phyloP scores from a whole-genome alignment of 2,888 invertebrate genomes.

The Drosophila histrio region DNA sequence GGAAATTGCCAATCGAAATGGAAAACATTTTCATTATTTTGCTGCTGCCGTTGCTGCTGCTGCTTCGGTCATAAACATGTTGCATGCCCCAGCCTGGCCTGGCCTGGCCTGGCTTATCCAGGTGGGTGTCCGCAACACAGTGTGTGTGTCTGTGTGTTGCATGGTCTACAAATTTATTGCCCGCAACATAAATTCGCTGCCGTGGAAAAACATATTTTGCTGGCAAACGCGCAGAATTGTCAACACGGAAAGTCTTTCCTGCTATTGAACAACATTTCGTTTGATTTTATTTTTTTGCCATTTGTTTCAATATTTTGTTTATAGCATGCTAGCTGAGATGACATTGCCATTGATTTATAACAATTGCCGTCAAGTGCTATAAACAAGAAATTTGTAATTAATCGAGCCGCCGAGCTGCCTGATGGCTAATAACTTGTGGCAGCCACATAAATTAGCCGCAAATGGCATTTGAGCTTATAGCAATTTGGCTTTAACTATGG shows the following conservation, averaged over 20 bases:
- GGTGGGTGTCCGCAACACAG: slow-evolving; percentile 58
- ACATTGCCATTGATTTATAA: slow-evolving; percentile 77
- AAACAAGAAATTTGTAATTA: slow-evolving; percentile 64
- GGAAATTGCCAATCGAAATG: slow-evolving; percentile 81
- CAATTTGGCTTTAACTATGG: not conserved
- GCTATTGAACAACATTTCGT: slow-evolving; percentile 25
- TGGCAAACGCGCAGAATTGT: slow-evolving; percentile 59
- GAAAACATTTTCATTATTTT: slow-evolving; percentile 81
- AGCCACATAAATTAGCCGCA: slow-evolving; percentile 29
- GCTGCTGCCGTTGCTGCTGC: slow-evolving; percentile 39
- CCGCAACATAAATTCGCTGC: slow-evolving; percentile 49
- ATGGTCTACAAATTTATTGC: slow-evolving; percentile 47
- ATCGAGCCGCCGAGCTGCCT: slow-evolving; percentile 36
- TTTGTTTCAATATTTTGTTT: slow-evolving; percentile 1
- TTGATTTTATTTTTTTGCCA: slow-evolving; percentile 3
- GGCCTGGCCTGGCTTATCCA: slow-evolving; percentile 41
- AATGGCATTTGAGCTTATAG: not conserved
- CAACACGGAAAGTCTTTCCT: slow-evolving; percentile 53
- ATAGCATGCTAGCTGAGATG: slow-evolving; percentile 25
- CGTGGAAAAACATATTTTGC: slow-evolving; percentile 55
- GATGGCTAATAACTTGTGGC: slow-evolving; percentile 35
- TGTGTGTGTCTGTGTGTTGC: slow-evolving; percentile 24
- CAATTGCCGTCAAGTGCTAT: slow-evolving; percentile 50
- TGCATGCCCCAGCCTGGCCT: slow-evolving; percentile 34
- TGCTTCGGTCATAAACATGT: slow-evolving; percentile 62